A percentile compares a stretch with the other conserved stretches of the same genome.
phyloP scores from a whole-genome alignment of 92 coral and sea anemone species.

The Actinostola sp. region DNA sequence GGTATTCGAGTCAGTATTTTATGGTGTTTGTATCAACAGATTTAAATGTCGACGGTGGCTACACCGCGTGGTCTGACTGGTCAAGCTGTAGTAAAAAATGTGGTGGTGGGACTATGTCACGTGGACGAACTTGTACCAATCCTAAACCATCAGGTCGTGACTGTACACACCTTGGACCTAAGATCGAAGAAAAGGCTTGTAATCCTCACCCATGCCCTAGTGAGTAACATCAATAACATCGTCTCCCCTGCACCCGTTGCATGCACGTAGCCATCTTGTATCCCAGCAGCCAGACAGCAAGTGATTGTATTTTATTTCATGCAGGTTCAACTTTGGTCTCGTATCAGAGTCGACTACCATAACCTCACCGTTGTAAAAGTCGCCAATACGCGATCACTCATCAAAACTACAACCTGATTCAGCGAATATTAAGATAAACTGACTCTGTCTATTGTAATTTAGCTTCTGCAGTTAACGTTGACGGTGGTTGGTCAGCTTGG shows the following conservation, averaged over 20 bases:
- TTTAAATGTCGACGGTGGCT: constrained; percentile 55
- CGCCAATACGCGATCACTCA: no score
- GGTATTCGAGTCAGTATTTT: no score
- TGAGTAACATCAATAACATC: neutral
- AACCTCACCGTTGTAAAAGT: no score
- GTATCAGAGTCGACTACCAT: no score
- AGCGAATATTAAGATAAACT: no score
- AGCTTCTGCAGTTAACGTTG: constrained; percentile 32
- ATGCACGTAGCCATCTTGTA: neutral
- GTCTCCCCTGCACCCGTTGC: neutral
- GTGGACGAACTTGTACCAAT: constrained; percentile 58
- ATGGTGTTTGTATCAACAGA: neutral
- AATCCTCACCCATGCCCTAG: constrained; percentile 51
- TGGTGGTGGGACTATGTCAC: constrained; percentile 46
- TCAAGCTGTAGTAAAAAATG: constrained; percentile 48
- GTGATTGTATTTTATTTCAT: no score
- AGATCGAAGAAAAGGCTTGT: constrained; percentile 34
- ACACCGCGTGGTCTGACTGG: constrained; percentile 64
- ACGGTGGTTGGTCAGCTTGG: constrained; percentile 56
- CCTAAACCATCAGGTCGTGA: constrained; percentile 57
- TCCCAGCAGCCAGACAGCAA: no score
- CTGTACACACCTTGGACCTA: constrained; percentile 53
- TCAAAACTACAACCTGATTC: no score
- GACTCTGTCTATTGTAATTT: neutral
- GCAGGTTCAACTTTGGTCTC: no score